Evolutionary conservation across 2,888 invertebrate species (phyloP).

Genomic region (Perizoma affinitatum): DNA sequence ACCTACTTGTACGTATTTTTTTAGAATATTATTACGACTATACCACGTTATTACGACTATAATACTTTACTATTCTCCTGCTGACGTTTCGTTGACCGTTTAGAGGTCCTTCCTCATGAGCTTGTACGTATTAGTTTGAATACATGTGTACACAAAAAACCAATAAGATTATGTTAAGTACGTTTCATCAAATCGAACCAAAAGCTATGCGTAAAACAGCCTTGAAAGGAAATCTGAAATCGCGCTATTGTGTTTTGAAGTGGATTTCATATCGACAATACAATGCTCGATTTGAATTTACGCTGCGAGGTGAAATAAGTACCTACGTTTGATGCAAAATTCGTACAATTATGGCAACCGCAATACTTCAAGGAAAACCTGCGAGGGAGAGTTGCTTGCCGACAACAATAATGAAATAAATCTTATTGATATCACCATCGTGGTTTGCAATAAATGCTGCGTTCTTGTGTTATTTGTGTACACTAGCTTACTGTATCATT

Average conservation of each 20-base stretch:
- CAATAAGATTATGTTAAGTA: not conserved
- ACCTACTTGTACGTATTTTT: too few relatives aligned
- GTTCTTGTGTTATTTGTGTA: not conserved
- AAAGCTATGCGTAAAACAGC: conserved; percentile 13
- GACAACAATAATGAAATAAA: conserved; percentile 31
- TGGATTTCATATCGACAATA: conserved; percentile 48
- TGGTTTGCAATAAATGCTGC: conserved; percentile 5
- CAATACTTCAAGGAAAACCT: conserved; percentile 25
- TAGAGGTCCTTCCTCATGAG: too few relatives aligned
- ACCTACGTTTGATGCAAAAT: conserved; percentile 32
- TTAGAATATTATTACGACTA: too few relatives aligned
- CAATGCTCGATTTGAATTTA: conserved; percentile 47
- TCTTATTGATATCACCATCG: conserved; percentile 24
- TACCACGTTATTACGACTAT: too few relatives aligned
- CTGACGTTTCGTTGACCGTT: too few relatives aligned
- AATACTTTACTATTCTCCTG: too few relatives aligned
- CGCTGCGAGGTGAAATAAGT: conserved; percentile 31
- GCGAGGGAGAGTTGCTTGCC: conserved; percentile 8
- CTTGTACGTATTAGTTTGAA: too few relatives aligned
- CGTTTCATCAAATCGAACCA: conserved; percentile 54
- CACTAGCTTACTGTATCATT: too few relatives aligned
- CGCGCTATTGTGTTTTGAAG: conserved; percentile 46
- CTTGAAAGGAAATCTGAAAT: conserved; percentile 50
- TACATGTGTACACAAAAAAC: too few relatives aligned
- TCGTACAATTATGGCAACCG: conserved; percentile 36